Evolutionary conservation across 2,797 vertebrate species (phyloP).

Genomic region (Sebastes baramenuke): DNA sequence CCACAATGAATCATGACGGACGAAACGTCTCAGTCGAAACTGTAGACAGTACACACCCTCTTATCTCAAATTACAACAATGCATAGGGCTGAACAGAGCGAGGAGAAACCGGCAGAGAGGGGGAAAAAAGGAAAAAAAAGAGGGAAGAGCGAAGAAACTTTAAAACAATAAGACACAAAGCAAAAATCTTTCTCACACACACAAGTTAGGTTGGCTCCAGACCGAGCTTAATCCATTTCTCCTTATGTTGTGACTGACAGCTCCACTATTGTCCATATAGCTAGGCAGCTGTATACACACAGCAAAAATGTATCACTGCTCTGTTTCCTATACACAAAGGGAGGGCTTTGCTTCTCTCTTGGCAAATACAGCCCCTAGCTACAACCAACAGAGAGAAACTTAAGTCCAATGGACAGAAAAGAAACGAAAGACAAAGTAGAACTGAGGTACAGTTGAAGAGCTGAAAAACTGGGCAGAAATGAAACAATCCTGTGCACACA

Average conservation of each 20-base stretch:
- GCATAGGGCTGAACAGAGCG: constrained; percentile 4
- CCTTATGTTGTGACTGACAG: constrained; percentile 53
- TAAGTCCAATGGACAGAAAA: constrained; percentile 26
- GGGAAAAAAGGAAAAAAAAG: too few relatives aligned
- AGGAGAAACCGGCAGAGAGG: constrained; percentile 1
- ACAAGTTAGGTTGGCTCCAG: neutral
- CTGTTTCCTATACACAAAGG: constrained; percentile 72
- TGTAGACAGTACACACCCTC: constrained; percentile 43
- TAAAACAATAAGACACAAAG: neutral
- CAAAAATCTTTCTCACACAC: constrained; percentile 12
- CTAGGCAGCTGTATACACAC: constrained; percentile 77
- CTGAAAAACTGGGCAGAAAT: constrained; percentile 1
- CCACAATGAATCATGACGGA: constrained; percentile 30
- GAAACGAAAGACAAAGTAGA: constrained; percentile 20
- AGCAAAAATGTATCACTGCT: constrained; percentile 80
- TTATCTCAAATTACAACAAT: constrained; percentile 61
- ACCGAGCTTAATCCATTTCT: constrained; percentile 18
- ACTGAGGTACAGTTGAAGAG: constrained; percentile 18
- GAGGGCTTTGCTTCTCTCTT: constrained; percentile 53
- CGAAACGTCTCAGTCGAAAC: constrained; percentile 20
- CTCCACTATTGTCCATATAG: constrained; percentile 63
- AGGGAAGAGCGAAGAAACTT: neutral
- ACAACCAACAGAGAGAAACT: constrained; percentile 63
- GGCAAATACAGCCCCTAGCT: constrained; percentile 70
- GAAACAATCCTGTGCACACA: constrained; percentile 15